Conservation (phyloP, 2,888 invertebrate species). For the Lasioglossum leucozonium region DNA sequence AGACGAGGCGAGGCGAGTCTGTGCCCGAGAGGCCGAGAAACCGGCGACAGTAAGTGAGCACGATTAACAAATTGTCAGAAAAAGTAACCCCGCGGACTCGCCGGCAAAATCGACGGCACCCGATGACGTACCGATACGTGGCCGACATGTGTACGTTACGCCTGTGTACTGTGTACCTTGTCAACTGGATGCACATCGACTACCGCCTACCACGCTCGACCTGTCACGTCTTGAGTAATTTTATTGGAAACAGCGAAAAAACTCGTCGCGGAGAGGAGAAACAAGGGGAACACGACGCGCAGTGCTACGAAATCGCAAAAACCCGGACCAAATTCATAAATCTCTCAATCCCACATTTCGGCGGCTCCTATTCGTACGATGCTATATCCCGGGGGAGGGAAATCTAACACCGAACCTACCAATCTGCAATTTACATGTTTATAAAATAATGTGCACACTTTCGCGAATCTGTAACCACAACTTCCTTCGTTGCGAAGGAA, state of each 20-base stretch:
- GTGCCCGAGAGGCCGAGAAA: neutral
- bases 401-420: neutral
- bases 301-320: neutral
- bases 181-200: conserved; percentile 49
- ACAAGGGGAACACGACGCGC: neutral
- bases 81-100: conserved; percentile 75
- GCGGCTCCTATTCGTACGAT: neutral
- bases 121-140: conserved; percentile 46
- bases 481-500: neutral
- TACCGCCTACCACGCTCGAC: conserved; percentile 54
- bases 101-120: conserved; percentile 48
- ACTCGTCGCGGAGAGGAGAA: conserved; percentile 31
- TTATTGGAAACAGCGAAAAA: conserved; percentile 51
- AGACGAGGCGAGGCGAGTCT: neutral
- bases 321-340: neutral
- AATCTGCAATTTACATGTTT: no score
- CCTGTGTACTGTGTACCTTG: conserved; percentile 46
- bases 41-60: conserved; percentile 64
- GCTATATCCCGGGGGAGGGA: neutral
- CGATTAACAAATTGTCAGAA: conserved; percentile 82
- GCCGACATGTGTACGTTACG: conserved; percentile 58
- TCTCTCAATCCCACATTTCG: neutral
- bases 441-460: neutral
- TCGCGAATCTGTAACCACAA: neutral
- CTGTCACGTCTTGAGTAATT: conserved; percentile 59